Percentiles rank a stretch among this genome's conserved stretches.
Evolutionary conservation across 2,797 vertebrate species (phyloP).

Genomic region (Muscicapa striata): DNA sequence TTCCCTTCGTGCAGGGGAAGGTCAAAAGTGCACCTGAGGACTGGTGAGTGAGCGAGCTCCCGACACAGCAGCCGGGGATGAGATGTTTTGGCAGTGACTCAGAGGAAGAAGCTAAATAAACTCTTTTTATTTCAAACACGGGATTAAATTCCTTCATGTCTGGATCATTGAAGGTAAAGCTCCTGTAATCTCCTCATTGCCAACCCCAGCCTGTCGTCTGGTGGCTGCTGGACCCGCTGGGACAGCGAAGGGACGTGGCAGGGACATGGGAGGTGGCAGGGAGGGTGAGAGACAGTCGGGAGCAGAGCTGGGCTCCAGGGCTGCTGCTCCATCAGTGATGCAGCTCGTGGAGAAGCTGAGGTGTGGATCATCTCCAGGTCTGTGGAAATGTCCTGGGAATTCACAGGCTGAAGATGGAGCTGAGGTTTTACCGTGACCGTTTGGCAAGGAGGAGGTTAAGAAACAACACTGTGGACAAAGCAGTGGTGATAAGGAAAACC

Average conservation of each 20-base stretch:
- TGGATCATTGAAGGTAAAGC: conserved; percentile 54
- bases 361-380: background rate
- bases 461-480: background rate
- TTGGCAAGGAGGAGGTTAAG: background rate
- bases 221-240: background rate
- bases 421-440: background rate
- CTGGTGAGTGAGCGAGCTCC: background rate
- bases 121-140: conserved; percentile 40
- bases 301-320: background rate
- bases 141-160: conserved; percentile 58
- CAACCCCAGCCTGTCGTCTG: background rate
- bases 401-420: background rate
- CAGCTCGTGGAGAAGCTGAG: background rate
- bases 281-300: fast-evolving
- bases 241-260: background rate
- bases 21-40: background rate
- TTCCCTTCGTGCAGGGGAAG: background rate
- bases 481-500: background rate
- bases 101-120: conserved; percentile 59
- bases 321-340: background rate
- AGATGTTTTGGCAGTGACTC: conserved; percentile 46
- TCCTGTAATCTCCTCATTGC: background rate
- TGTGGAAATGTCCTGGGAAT: background rate
- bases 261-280: background rate
- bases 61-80: background rate